These are phyloP conservation scores for Grus americana DNA, from an alignment of 2,113 vertebrate species.

Conservation along the genomic window DNA sequence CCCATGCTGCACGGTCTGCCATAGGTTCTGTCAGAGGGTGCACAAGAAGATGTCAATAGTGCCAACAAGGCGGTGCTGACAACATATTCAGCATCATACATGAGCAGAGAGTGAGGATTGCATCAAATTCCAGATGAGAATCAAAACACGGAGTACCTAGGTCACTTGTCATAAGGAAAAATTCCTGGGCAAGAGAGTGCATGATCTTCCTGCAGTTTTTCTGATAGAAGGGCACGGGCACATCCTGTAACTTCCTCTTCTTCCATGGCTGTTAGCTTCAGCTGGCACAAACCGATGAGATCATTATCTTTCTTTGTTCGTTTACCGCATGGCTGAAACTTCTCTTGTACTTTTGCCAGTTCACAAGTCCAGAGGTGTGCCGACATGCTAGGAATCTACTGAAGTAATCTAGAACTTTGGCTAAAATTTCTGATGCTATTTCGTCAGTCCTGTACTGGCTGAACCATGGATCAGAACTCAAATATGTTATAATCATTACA, in stretches of 20 bases:
- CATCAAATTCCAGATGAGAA: neutral
- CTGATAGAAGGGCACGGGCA: neutral
- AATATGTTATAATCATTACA: neutral
- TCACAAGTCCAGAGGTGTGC: neutral
- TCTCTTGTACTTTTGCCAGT: neutral
- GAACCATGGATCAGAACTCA: neutral
- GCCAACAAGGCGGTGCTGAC: neutral
- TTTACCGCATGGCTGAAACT: neutral
- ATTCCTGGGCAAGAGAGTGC: neutral
- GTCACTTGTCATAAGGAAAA: neutral
- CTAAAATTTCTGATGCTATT: neutral
- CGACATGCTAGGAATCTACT: neutral
- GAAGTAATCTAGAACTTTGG: neutral
- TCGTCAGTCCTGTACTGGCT: neutral
- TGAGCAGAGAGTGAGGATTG: neutral
- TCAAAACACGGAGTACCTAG: neutral
- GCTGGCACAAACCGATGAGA: neutral
- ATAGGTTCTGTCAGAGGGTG: neutral
- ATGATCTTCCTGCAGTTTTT: neutral
- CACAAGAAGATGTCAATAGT: neutral
- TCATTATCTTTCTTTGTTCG: neutral
- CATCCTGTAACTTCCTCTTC: neutral
- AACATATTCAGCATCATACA: neutral
- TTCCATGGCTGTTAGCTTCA: neutral
- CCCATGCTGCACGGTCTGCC: neutral